Percentiles rank a stretch among this genome's conserved stretches.
Conservation (phyloP, 1,140 invertebrate genomes). For the Drosophila malerkotliana region DNA sequence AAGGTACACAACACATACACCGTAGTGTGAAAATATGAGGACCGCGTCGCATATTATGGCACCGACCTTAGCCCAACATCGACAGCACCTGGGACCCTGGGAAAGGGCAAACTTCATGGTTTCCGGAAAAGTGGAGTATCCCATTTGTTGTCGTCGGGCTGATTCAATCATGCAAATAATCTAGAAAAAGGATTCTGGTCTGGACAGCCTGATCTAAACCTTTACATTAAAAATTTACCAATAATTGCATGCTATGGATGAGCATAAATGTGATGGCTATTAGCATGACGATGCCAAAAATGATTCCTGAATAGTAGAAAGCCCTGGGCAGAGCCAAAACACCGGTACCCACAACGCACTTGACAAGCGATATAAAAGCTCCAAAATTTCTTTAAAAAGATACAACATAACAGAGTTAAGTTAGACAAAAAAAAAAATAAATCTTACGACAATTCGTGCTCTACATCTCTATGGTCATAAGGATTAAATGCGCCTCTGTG, state of each 20-base stretch:
- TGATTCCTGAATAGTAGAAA: slow-evolving; percentile 23
- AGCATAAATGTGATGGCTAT: not conserved
- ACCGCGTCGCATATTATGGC: slow-evolving; percentile 23
- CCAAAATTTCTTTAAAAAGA: slow-evolving; percentile 13
- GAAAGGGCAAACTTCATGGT: slow-evolving; percentile 36
- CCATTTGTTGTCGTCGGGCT: slow-evolving; percentile 21
- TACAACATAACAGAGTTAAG: not conserved
- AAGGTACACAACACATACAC: slow-evolving; percentile 31
- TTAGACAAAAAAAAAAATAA: not conserved
- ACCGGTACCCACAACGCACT: slow-evolving; percentile 47
- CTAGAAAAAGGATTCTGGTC: not conserved
- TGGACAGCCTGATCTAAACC: no score
- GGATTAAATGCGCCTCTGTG: slow-evolving; percentile 21
- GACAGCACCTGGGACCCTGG: slow-evolving; percentile 22
- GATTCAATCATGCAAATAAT: slow-evolving; percentile 19
- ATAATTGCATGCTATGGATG: slow-evolving; percentile 46
- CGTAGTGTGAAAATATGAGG: slow-evolving; percentile 31
- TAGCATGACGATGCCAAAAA: slow-evolving; percentile 22
- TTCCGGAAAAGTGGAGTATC: slow-evolving; percentile 30
- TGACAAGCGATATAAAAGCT: slow-evolving; percentile 27
- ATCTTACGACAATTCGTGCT: slow-evolving; percentile 31
- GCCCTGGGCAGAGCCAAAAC: slow-evolving; percentile 43
- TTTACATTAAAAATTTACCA: slow-evolving; percentile 16
- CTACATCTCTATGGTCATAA: slow-evolving; percentile 25
- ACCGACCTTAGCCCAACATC: not conserved